These are phyloP conservation scores for Aphodius sticticus DNA, from an alignment of 2,888 invertebrate genomes.

Conservation along the genomic window DNA sequence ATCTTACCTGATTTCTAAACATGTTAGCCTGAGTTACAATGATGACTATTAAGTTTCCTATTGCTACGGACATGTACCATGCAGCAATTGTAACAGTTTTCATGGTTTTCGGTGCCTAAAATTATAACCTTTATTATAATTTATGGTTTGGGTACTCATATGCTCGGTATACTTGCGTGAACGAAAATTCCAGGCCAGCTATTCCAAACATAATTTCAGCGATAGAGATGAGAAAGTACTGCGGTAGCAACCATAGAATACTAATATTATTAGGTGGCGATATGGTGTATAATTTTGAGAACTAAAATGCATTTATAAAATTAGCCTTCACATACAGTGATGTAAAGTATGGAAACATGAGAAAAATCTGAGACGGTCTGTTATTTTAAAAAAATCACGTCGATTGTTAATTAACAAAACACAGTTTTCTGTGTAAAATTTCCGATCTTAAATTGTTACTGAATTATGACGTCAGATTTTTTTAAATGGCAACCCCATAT, in stretches of 20 bases:
- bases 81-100: slow-evolving; percentile 84
- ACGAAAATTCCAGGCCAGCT: slow-evolving; percentile 84
- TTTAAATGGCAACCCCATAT: too few relatives aligned
- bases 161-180: slow-evolving; percentile 70
- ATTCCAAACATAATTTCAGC: slow-evolving; percentile 87
- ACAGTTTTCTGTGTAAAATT: too few relatives aligned
- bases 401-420: too few relatives aligned
- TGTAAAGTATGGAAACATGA: not conserved
- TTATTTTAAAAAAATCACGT: too few relatives aligned
- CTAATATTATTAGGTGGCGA: slow-evolving; percentile 72
- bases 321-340: not conserved
- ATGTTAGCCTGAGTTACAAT: slow-evolving; percentile 73
- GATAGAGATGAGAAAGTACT: slow-evolving; percentile 79
- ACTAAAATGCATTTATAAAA: slow-evolving; percentile 49
- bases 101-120: slow-evolving; percentile 81
- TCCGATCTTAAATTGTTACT: too few relatives aligned
- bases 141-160: slow-evolving; percentile 31
- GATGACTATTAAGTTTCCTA: slow-evolving; percentile 83
- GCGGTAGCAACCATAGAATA: slow-evolving; percentile 79
- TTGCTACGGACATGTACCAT: slow-evolving; percentile 84
- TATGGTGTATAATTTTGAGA: slow-evolving; percentile 67
- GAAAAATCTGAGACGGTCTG: too few relatives aligned
- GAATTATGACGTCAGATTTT: too few relatives aligned
- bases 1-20: slow-evolving; percentile 70
- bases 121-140: slow-evolving; percentile 43